Evolutionary conservation across 2,797 vertebrate genomes (phyloP).

Genomic region (Podarcis lilfordi): DNA sequence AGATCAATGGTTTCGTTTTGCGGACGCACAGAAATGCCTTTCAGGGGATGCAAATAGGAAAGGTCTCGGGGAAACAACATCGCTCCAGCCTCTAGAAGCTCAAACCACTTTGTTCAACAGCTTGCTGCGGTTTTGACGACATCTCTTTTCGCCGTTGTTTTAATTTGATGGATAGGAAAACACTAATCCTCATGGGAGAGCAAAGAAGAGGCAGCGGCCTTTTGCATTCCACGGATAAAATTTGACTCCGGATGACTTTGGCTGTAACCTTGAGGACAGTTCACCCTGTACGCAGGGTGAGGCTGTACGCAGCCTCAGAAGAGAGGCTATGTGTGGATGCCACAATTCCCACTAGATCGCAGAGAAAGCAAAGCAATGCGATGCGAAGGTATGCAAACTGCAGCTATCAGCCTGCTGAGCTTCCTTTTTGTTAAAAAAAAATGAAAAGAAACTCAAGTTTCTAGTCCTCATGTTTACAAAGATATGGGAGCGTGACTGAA

Average conservation of each 20-base stretch:
- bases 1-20: not conserved
- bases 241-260: not conserved
- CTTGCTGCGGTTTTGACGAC: not conserved
- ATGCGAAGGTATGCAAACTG: not conserved
- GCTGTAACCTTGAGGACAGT: not conserved
- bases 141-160: not conserved
- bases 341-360: not conserved
- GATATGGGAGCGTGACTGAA: not conserved
- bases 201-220: not conserved
- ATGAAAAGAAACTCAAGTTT: not conserved
- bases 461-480: not conserved
- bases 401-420: not conserved
- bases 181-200: not conserved
- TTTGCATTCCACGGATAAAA: constrained; percentile 8
- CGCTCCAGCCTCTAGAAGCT: not conserved
- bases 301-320: not conserved
- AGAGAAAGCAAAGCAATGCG: not conserved
- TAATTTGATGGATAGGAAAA: not conserved
- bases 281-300: not conserved
- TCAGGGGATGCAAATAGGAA: not conserved
- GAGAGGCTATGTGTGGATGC: not conserved
- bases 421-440: not conserved
- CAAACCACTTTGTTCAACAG: not conserved
- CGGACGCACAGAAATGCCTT: not conserved
- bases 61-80: not conserved